Evolutionary conservation across 2,888 invertebrate genomes (phyloP), one percentile per base, ranked within the genome.

Genomic region (Ectemnius continuus): DNA sequence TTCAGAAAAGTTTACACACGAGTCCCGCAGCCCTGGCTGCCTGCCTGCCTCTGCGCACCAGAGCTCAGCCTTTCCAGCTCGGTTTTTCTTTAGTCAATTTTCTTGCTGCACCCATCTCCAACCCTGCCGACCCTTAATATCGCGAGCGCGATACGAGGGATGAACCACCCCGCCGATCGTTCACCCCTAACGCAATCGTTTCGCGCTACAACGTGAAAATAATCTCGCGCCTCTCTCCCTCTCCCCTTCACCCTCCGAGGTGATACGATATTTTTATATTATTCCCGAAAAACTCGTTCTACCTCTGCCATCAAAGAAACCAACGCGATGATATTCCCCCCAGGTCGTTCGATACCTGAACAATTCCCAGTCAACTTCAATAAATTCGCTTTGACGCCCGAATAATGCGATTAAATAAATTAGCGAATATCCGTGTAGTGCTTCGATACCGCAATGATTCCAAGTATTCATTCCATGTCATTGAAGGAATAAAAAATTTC

Each of bases 1-100:
- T 89, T 89, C 87, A 88, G 86, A 85, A 88, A 88, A 89, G 89
- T 89, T 90, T 89, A 88, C 89, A 86, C 88, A 89, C 86, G 89
- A 86, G 83, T 83, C 85, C 70, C 77, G 63, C 65, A 76, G 80
- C 81, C 81, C 81, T 80, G 81, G 82, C 84, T 86, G 82, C 84
- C 86, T 82, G 23, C 23, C 23, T 23, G 23, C 23, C 23, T 23
- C 23, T 23, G 23, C 23, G 23, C 23, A 23, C 2, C 65, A 76
- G 80, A 76, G 80, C 81, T 80, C 82, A 79, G 81, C 82, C 84
- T 86, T 82, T 78, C 77, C 67, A 77, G 82, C 73, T 78, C 66
- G 81, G 76, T 72, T 82, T 85, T 85, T 82, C 85, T 83, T 83
- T 74, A 79, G 82, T 83, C 82, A 85, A 86, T 87, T 86, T 86